Evolutionary conservation across 1,140 invertebrate species (phyloP).

Genomic region (Lutraria rhynchaena): DNA sequence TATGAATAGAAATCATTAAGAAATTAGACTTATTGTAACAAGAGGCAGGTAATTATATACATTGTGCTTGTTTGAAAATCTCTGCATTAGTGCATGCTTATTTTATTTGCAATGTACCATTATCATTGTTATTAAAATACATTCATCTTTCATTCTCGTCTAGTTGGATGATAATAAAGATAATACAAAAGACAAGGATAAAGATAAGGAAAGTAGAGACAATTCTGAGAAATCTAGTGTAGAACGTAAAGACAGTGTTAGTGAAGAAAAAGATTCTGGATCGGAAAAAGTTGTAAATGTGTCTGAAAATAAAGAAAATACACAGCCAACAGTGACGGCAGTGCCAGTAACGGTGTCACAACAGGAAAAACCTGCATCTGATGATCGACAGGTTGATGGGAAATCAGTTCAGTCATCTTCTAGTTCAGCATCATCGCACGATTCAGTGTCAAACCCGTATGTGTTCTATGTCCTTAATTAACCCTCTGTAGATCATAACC

Average conservation of each 20-base stretch:
- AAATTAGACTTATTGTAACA: too few relatives aligned
- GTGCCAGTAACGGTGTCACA: constrained; percentile 7
- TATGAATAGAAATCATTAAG: too few relatives aligned
- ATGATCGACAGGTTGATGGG: background rate
- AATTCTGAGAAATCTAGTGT: constrained; percentile 18
- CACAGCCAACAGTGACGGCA: constrained; percentile 3
- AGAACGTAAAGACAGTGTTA: constrained; percentile 36
- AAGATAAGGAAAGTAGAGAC: constrained; percentile 17
- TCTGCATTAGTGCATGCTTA: too few relatives aligned
- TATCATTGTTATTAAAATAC: too few relatives aligned
- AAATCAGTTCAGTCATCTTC: background rate
- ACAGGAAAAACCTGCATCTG: background rate
- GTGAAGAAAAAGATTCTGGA: constrained; percentile 22
- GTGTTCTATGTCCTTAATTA: background rate
- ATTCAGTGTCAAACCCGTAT: background rate
- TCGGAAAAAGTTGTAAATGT: constrained; percentile 10
- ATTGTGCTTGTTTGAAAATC: too few relatives aligned
- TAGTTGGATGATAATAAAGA: constrained; percentile 53
- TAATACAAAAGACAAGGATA: constrained; percentile 8
- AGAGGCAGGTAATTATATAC: too few relatives aligned
- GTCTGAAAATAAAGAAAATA: background rate
- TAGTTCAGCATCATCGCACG: background rate
- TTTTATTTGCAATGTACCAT: too few relatives aligned
- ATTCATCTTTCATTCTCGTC: too few relatives aligned
- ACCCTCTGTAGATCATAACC: too few relatives aligned